Base-by-base conservation (phyloP, 2,113 vertebrate species). In the Microcebus lehilahytsara region DNA sequence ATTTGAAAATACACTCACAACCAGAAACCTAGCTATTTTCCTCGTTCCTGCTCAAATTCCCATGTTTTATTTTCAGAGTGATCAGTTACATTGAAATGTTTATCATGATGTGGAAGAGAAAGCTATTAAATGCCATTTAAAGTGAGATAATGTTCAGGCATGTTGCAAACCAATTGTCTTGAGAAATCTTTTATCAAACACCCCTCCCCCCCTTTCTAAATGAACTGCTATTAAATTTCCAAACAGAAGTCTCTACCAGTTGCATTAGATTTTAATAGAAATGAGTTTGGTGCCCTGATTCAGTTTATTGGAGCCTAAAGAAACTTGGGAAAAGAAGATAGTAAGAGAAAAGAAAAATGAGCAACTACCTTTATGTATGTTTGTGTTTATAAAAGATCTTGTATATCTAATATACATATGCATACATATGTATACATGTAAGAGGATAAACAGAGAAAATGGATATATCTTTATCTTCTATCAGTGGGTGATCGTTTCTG, bases 71-170 rank as follows among this genome's bases (percentile, higher is more conserved):
- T 95, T 95, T 78, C 69, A 85, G 23, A 92, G 86, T 46, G 74
- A 91, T 95, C 79, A 34, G 92, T 96, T 95, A 95, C 64, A 62
- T 37, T 85, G 86, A 89, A 95, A 94, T 95, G 97, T 93, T 97
- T 87, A 87, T 93, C 84, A 95, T 86, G 51, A 97, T 56, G 84
- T 81, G 46, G 58, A 81, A 92, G 49, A 66, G 37, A 96, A 91
- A 80, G 53, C 89, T 96, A 95, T 78, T 91, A 93, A 86, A 95
- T 87, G 66, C 69, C 74, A 90, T 74, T 97, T 97, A 72, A 94
- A 97, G 40, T 42, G 74, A 97, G 89, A 69, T 67, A 67, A 89
- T 95, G 53, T 72, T 74, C 64, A 90, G 89, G 71, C 11, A 8
- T 56, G n/a, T 90, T 66, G 71, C 20, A 95, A 92, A 75, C 17